A percentile compares a stretch with the other conserved stretches of the same genome.
These are phyloP conservation scores for Pachycephala philippinensis DNA, from an alignment of 2,113 vertebrate species.

Conservation along the genomic window DNA sequence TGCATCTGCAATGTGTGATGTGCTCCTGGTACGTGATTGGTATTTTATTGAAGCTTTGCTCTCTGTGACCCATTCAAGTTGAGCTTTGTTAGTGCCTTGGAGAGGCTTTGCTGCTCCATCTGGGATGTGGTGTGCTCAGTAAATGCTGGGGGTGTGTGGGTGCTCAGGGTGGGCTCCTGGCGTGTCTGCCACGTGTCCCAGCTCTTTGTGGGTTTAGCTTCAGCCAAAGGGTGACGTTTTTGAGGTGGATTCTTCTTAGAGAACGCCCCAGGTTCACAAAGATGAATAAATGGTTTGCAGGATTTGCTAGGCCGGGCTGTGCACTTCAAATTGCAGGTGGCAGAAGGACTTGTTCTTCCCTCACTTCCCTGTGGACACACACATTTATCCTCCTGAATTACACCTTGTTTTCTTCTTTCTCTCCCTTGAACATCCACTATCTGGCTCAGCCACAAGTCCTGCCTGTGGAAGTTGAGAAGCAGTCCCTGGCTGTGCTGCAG, in stretches of 20 bases:
- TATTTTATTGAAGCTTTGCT: background rate
- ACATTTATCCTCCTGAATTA: background rate
- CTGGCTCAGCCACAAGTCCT: background rate
- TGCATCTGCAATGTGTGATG: fast-evolving
- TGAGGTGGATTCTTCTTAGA: background rate
- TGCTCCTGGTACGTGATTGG: background rate
- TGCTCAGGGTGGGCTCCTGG: background rate
- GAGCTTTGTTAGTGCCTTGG: background rate
- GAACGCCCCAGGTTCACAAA: background rate
- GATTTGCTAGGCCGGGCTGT: background rate
- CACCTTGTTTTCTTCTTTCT: background rate
- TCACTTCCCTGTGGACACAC: background rate
- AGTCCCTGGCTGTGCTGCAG: background rate
- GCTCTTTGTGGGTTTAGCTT: background rate
- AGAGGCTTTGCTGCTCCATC: background rate
- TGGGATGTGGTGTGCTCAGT: background rate
- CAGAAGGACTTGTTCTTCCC: background rate
- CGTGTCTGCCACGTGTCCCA: fast-evolving
- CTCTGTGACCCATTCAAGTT: background rate
- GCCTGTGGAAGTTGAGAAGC: background rate
- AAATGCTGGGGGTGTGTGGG: fast-evolving
- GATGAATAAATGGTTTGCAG: background rate
- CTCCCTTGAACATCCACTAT: background rate
- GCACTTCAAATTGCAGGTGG: background rate
- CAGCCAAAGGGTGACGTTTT: background rate